Conservation (phyloP, 2,888 invertebrate species). For the Drosophila formosana region DNA sequence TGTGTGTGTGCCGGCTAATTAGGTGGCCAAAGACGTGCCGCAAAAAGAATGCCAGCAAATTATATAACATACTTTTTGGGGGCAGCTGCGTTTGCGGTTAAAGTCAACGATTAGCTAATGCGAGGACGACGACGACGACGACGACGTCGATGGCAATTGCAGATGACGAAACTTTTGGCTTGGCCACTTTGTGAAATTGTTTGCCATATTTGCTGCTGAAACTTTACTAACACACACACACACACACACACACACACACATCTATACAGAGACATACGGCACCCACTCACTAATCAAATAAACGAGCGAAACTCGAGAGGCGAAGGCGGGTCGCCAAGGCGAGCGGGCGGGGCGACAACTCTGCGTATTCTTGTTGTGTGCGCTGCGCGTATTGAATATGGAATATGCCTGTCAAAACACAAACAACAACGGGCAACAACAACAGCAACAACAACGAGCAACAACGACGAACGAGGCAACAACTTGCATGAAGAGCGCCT, state of each 20-base stretch:
- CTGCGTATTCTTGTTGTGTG: not conserved
- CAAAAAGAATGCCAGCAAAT: constrained; percentile 11
- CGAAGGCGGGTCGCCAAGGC: not conserved
- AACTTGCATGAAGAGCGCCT: constrained; percentile 40
- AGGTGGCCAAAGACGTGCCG: constrained; percentile 55
- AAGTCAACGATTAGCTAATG: constrained; percentile 74
- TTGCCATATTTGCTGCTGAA: constrained; percentile 79
- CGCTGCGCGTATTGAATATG: constrained; percentile 67
- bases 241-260: constrained; percentile 11
- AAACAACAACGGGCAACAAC: constrained; percentile 29
- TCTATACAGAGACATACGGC: not conserved
- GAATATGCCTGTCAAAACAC: constrained; percentile 65
- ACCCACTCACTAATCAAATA: constrained; percentile 70
- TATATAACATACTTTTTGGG: constrained; percentile 7
- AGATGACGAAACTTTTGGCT: constrained; percentile 68
- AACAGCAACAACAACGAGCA: constrained; percentile 21
- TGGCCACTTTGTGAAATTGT: constrained; percentile 79
- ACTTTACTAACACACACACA: constrained; percentile 51
- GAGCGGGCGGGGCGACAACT: not conserved
- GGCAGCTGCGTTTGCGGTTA: constrained; percentile 27
- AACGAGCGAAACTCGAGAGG: constrained; percentile 50
- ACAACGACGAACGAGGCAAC: constrained; percentile 9
- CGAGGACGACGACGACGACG: constrained; percentile 10
- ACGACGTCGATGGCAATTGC: constrained; percentile 45
- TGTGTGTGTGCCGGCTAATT: constrained; percentile 54